These are phyloP conservation scores for Osmerus mordax DNA, from an alignment of 2,113 vertebrate species.

Conservation along the genomic window DNA sequence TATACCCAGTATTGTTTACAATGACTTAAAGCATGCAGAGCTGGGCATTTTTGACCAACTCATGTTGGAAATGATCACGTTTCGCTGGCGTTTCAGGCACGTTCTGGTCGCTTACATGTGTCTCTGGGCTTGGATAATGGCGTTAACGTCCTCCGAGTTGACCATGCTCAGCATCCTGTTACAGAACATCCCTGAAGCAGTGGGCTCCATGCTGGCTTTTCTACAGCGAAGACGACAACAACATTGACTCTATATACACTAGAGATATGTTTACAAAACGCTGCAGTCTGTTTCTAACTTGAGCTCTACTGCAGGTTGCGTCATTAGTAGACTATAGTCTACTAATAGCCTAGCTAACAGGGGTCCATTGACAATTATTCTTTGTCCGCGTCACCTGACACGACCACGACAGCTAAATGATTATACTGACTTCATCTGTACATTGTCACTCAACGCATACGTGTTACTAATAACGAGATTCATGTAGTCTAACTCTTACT, in stretches of 20 bases:
- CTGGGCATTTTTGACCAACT: too few relatives aligned
- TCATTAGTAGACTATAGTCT: not conserved
- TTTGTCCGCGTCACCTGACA: too few relatives aligned
- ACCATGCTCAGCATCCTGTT: slow-evolving; percentile 95
- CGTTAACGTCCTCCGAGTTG: slow-evolving; percentile 91
- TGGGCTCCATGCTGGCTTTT: slow-evolving; percentile 77
- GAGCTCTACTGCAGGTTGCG: not conserved
- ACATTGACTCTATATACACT: not conserved
- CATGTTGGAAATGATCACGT: not conserved
- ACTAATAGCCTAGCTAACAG: too few relatives aligned
- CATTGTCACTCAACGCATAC: too few relatives aligned
- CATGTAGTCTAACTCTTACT: too few relatives aligned
- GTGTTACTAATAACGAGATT: too few relatives aligned
- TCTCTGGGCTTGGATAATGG: slow-evolving; percentile 95
- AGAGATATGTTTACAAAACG: not conserved
- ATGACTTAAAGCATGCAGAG: slow-evolving; percentile 3
- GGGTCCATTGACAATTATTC: too few relatives aligned
- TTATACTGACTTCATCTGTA: not conserved
- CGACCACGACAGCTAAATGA: not conserved
- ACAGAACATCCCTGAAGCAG: slow-evolving; percentile 88
- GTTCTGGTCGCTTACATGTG: slow-evolving; percentile 82
- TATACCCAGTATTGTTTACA: not conserved
- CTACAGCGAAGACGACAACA: slow-evolving; percentile 23
- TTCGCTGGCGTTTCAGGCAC: not conserved
- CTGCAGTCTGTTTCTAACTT: not conserved